Percentiles rank a stretch among this genome's conserved stretches.
Conservation (phyloP, 2,113 vertebrate species). For the Onychorhynchus coronatus region DNA sequence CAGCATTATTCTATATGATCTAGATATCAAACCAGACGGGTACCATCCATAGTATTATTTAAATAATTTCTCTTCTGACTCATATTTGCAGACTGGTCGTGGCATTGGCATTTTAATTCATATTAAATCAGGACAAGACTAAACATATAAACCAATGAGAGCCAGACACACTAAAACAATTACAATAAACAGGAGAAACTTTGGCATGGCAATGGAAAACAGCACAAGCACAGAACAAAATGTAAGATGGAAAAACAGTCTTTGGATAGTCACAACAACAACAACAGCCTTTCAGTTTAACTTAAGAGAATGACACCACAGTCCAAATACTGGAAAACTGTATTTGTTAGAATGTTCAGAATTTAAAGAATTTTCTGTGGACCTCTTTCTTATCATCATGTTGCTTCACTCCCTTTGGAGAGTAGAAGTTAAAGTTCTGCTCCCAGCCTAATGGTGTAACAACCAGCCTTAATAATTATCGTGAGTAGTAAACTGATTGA, state of each 20-base stretch:
- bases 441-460: background rate
- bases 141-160: slow-evolving; percentile 61
- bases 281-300: slow-evolving; percentile 6
- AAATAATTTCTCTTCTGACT: slow-evolving; percentile 55
- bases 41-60: slow-evolving; percentile 14
- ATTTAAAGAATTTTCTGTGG: background rate
- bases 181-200: slow-evolving; percentile 61
- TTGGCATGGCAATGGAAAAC: slow-evolving; percentile 48
- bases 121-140: slow-evolving; percentile 60
- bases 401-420: background rate
- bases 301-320: background rate
- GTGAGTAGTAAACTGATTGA: background rate
- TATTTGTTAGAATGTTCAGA: background rate
- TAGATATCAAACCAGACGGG: slow-evolving; percentile 33
- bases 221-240: slow-evolving; percentile 49
- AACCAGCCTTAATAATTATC: background rate
- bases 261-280: slow-evolving; percentile 27
- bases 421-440: background rate
- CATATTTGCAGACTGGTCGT: slow-evolving; percentile 36
- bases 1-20: slow-evolving; percentile 48
- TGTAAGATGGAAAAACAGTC: slow-evolving; percentile 32
- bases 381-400: background rate
- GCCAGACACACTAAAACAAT: slow-evolving; percentile 54
- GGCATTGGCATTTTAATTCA: slow-evolving; percentile 41
- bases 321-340: background rate